Conservation (phyloP, 37 sponge, comb jelly and placozoan species). For the Sycon ciliatum region DNA sequence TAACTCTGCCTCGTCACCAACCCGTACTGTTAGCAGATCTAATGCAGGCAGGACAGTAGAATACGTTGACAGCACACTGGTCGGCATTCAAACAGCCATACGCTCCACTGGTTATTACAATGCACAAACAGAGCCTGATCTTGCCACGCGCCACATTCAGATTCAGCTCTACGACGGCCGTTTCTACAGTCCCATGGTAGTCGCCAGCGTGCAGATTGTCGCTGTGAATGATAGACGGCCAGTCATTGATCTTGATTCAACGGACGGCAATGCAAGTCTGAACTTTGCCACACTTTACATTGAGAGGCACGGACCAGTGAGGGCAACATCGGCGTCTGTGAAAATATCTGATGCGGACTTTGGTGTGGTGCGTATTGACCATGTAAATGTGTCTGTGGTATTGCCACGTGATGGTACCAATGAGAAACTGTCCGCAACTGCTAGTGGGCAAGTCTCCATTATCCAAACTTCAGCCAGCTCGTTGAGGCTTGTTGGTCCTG, state of each 20-base stretch:
- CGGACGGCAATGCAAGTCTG: conserved; percentile 12
- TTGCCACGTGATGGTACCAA: conserved; percentile 31
- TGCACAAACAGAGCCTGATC: neutral
- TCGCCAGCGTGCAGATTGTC: conserved; percentile 12
- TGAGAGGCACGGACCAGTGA: conserved; percentile 17
- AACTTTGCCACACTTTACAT: conserved; percentile 13
- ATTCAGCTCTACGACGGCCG: neutral
- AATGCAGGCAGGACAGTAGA: neutral
- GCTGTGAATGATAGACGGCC: conserved; percentile 37
- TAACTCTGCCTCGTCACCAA: too few species aligned
- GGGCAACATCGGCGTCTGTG: conserved; percentile 8
- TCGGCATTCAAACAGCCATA: neutral
- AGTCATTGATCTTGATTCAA: conserved; percentile 27
- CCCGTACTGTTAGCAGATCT: neutral
- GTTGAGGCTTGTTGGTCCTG: conserved; percentile 29
- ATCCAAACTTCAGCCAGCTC: neutral
- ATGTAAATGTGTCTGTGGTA: conserved; percentile 28
- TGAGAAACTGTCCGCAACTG: conserved; percentile 15
- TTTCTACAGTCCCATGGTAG: neutral
- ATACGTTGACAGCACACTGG: too few species aligned
- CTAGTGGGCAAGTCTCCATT: neutral
- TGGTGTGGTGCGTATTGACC: conserved; percentile 20
- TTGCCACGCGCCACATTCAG: neutral
- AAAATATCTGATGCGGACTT: conserved; percentile 41
- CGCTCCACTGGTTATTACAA: neutral